These are phyloP conservation scores for Lepidochrysops patricia DNA, from an alignment of 2,888 invertebrate species.

Conservation along the genomic window DNA sequence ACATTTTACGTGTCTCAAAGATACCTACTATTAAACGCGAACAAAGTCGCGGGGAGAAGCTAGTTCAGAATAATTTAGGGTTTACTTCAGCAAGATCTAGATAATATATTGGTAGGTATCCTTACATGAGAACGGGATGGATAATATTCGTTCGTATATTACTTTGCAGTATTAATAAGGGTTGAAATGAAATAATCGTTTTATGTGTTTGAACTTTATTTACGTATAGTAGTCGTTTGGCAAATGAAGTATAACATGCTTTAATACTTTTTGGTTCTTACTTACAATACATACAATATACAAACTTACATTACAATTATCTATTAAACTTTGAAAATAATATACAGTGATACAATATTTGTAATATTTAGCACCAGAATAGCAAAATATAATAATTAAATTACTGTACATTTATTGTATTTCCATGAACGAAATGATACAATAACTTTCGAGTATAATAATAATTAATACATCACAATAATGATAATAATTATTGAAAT, in stretches of 20 bases:
- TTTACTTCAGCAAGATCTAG: too few relatives aligned
- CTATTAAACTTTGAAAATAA: constrained; percentile 20
- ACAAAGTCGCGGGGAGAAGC: too few relatives aligned
- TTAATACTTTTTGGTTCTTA: constrained; percentile 72
- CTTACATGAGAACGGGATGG: too few relatives aligned
- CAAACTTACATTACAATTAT: constrained; percentile 10
- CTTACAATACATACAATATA: constrained; percentile 34
- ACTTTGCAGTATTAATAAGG: background rate
- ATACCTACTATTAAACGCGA: too few relatives aligned
- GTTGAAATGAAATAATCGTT: constrained; percentile 12
- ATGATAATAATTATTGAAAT: too few relatives aligned
- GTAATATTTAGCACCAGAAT: constrained; percentile 56
- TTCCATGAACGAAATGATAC: background rate
- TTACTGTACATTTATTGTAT: constrained; percentile 1
- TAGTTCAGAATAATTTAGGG: too few relatives aligned
- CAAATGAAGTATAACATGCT: constrained; percentile 62
- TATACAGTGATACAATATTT: constrained; percentile 35
- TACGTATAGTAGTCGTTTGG: constrained; percentile 58
- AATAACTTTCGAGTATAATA: too few relatives aligned
- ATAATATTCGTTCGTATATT: too few relatives aligned
- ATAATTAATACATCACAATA: too few relatives aligned
- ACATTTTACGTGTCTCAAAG: too few relatives aligned
- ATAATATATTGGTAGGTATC: too few relatives aligned
- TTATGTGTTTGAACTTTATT: constrained; percentile 50
- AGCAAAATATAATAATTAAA: constrained; percentile 27